Evolutionary conservation across 1,140 invertebrate species (phyloP), one percentile per base, ranked within the genome.

Genomic region (Tetragonula clypearis): DNA sequence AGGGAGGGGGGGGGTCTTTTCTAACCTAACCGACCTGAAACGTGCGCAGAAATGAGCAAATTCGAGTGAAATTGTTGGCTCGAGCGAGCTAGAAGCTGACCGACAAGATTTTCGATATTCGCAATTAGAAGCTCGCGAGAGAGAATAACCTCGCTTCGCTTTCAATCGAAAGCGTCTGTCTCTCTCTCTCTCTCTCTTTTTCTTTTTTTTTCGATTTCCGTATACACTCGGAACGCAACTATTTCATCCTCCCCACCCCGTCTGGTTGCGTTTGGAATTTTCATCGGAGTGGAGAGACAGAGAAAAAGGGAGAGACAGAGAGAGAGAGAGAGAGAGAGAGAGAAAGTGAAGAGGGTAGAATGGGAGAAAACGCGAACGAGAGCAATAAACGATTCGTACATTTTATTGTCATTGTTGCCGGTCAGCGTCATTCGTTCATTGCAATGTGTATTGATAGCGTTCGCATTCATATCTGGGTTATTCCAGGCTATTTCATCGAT

Each of bases 381-480:
- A 58, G 30, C 14, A 15, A n/a, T 8, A 23, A 49, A 30, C 30
- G 55, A 68, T 23, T 23, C 19, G 11, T 30, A 26, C 68, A 66
- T 80, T 80, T 81, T 72, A 85, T 75, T 62, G 74, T 41, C 35
- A 62, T 75, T 74, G 53, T 74, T 73, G 55, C n/a, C 35, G 71
- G 71, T 30, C 60, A 19, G 19, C 41, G 71, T 82, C 72, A 30
- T 74, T 58, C 55, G 65, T 82, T 60, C 78, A 66, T 80, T 26
- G 78, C 66, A 49, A 68, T 81, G 26, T 81, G 26, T 81, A 85
- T 85, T 60, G 78, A 85, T 85, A 81, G 66, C 84, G 72, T 49
- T 82, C 3, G 79, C 58, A 60, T 85, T 82, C 79, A 19, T 74
- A 73, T 81, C 84, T 65, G 26, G 78, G 55, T 68, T 85, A 74